phyloP scores from a whole-genome alignment of 2,888 invertebrate genomes.

The Pycnomerus fuliginosus region DNA sequence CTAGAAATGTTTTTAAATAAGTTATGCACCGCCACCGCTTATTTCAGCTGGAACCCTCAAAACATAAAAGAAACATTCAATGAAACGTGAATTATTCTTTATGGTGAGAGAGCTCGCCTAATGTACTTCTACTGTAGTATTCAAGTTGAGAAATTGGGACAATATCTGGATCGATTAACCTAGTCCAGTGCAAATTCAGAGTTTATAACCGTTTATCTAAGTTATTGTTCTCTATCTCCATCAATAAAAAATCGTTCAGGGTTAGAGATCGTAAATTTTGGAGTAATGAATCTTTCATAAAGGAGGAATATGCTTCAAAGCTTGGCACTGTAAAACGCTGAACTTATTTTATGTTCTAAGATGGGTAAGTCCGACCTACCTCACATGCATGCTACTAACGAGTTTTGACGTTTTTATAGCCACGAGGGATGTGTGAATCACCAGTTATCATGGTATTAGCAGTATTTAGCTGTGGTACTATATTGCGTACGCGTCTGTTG shows the following conservation, averaged over 20 bases:
- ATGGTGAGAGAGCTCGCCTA: slow-evolving; percentile 12
- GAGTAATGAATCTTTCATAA: slow-evolving; percentile 33
- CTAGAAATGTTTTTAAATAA: slow-evolving; percentile 17
- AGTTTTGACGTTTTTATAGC: slow-evolving; percentile 33
- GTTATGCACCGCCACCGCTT: slow-evolving; percentile 17
- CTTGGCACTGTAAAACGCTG: slow-evolving; percentile 27
- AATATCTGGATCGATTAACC: slow-evolving; percentile 9
- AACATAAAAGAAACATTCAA: slow-evolving; percentile 25
- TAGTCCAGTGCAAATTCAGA: slow-evolving; percentile 8
- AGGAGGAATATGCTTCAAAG: slow-evolving; percentile 20
- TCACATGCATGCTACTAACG: slow-evolving; percentile 17
- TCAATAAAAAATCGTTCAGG: slow-evolving; percentile 12
- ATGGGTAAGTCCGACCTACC: no score
- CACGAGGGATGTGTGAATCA: slow-evolving; percentile 33
- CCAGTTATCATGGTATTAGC: slow-evolving; percentile 26
- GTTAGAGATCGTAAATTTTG: slow-evolving; percentile 20
- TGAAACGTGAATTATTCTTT: slow-evolving; percentile 26
- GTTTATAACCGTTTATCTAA: slow-evolving; percentile 2
- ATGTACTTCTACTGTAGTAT: slow-evolving; percentile 19
- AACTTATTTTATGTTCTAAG: slow-evolving; percentile 28
- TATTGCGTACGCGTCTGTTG: slow-evolving; percentile 26
- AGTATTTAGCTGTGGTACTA: slow-evolving; percentile 24
- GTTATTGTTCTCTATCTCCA: background rate
- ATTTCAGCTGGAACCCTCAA: slow-evolving; percentile 16
- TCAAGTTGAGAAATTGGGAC: slow-evolving; percentile 8